A percentile compares a stretch with the other conserved stretches of the same genome.
phyloP scores from a whole-genome alignment of 1,140 invertebrate genomes.

The Sesamia nonagrioides region DNA sequence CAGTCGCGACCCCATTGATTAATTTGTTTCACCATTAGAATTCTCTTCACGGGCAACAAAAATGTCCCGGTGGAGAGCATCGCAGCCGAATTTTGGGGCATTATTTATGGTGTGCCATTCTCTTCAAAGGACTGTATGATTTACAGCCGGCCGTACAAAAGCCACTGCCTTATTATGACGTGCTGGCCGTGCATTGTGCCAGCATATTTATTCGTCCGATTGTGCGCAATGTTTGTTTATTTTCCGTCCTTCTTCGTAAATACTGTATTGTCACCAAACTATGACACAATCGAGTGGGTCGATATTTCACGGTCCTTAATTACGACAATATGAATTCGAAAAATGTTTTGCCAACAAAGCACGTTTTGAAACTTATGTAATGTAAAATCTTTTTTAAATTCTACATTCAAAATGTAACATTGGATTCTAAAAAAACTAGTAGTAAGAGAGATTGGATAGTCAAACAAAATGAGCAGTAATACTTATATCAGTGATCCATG shows the following conservation, averaged over 20 bases:
- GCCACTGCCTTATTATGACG: conserved; percentile 85
- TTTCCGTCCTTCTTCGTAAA: conserved; percentile 84
- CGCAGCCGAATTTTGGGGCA: conserved; percentile 73
- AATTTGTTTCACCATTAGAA: conserved; percentile 79
- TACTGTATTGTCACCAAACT: conserved; percentile 76
- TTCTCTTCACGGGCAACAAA: conserved; percentile 72
- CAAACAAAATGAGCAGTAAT: conserved; percentile 62
- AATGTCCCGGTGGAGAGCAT: conserved; percentile 68
- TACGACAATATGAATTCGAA: conserved; percentile 61
- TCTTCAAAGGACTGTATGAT: conserved; percentile 83
- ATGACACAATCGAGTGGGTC: conserved; percentile 71
- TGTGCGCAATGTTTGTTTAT: conserved; percentile 84
- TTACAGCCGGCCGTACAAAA: conserved; percentile 82
- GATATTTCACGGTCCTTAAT: conserved; percentile 83
- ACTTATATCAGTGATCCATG: conserved; percentile 62
- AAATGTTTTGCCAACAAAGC: conserved; percentile 72
- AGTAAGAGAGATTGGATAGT: conserved; percentile 53
- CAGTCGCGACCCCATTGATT: conserved; percentile 75
- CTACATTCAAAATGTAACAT: background rate
- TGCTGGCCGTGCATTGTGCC: conserved; percentile 82
- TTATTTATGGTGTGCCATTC: conserved; percentile 85
- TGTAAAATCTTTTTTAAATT: background rate
- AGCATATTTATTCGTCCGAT: conserved; percentile 82
- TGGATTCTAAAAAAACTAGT: conserved; percentile 25
- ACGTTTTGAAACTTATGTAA: conserved; percentile 12